Base-by-base conservation (phyloP, 1,140 invertebrate genomes). In the Drepana arcuata region DNA sequence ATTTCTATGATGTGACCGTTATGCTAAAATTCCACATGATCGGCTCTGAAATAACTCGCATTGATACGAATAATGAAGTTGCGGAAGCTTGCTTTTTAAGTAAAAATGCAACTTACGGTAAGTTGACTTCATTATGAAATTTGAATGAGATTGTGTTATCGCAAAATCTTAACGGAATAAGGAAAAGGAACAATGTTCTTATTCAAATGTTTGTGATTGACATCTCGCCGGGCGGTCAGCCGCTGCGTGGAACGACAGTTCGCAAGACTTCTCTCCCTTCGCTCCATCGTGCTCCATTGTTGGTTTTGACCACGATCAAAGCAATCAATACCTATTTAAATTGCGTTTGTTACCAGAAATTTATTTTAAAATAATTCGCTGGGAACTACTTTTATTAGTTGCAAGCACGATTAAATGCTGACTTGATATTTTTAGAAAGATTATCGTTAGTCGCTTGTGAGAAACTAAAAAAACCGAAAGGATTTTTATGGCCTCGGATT, bases 191-290 rank as follows among this genome's bases (percentile, higher is more conserved):
- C 56, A 63, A 74, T 67, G 55, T 65, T 43, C 56, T 62, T 77
- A 77, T 81, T 78, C 70, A 81, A 78, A 81, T 81, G 52, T 38
- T 25, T 38, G 49, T 61, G 75, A 81, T 81, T 81, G 77, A 81
- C 77, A 81, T 77, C 70, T 66, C 77, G 48, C 59, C 68, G 39
- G 77, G 77, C 70, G 77, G 74, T 77, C 77, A 74, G 57, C 60
- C 62, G 59, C 51, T 50, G 15, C 23, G 21, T n/a, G n/a, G n/a
- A 21, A 31, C 34, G 43, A 33, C 38, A 16, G 46, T 63, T 53
- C 34, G 43, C 52, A 50, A 58, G 50, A 34, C 62, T 52, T 51
- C 52, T 58, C 61, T 53, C 52, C 48, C 55, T 59, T 44, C 56
- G 48, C 46, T 55, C 60, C 60, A 52, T 58, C 18, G 18, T 5